Evolutionary conservation across 1,140 invertebrate species (phyloP).

Genomic region (Euwallacea similis): DNA sequence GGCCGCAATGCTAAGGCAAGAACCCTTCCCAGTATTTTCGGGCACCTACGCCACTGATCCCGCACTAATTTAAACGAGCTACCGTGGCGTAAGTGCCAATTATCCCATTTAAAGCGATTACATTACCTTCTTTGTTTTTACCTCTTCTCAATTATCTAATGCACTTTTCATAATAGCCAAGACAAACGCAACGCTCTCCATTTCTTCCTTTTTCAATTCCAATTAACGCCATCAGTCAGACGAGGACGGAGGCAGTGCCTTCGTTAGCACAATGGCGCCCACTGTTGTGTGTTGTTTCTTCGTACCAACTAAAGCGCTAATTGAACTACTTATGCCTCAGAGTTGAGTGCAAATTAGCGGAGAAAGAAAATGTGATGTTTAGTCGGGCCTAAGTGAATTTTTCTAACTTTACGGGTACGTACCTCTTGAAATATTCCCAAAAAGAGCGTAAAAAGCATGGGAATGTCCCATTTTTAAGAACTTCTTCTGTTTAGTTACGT

Average conservation of each 20-base stretch:
- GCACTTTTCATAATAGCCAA: constrained; percentile 28
- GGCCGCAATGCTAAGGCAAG: no score
- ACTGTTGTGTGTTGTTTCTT: constrained; percentile 12
- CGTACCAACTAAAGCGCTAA: neutral
- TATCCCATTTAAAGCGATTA: constrained; percentile 23
- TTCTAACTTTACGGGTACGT: no score
- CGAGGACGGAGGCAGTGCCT: constrained; percentile 7
- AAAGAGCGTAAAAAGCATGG: no score
- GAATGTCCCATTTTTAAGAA: no score
- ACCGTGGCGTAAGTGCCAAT: constrained; percentile 21
- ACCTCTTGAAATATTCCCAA: no score
- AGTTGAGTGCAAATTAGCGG: no score
- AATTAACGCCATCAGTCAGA: constrained; percentile 29
- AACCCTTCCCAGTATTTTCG: no score
- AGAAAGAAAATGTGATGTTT: no score
- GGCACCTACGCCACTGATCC: neutral
- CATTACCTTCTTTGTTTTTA: constrained; percentile 30
- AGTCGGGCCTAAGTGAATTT: no score
- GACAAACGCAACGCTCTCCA: constrained; percentile 17
- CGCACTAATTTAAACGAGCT: constrained; percentile 19
- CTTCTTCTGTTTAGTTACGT: no score
- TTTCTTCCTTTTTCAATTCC: constrained; percentile 24
- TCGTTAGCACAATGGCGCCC: constrained; percentile 13
- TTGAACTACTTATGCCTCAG: constrained; percentile 1
- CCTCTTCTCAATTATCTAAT: constrained; percentile 29